These are phyloP conservation scores for Microcebus jonahi DNA, from an alignment of 2,113 vertebrate genomes.

Conservation along the genomic window DNA sequence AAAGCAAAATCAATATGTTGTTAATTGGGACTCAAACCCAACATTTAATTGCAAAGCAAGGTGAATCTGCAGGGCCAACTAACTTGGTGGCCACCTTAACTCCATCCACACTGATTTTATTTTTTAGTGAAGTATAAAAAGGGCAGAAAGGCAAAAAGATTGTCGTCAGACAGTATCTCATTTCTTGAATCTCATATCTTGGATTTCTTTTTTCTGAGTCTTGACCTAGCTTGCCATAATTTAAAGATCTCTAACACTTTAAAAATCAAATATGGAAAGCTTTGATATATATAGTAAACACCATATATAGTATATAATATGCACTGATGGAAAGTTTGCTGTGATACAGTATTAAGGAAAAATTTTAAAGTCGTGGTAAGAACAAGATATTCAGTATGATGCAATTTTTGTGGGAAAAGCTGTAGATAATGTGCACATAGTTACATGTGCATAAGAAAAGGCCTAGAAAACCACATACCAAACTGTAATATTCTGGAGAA, in stretches of 20 bases:
- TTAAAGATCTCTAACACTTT: not conserved
- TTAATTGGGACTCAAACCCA: constrained; percentile 29
- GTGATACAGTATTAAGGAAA: not conserved
- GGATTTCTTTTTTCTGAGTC: not conserved
- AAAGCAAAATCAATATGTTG: constrained; percentile 56
- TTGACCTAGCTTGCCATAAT: not conserved
- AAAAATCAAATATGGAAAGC: not conserved
- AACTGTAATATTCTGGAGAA: not conserved
- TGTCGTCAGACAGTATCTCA: not conserved
- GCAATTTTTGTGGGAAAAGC: not conserved
- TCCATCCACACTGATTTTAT: not conserved
- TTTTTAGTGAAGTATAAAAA: constrained; percentile 19
- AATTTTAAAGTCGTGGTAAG: not conserved
- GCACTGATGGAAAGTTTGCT: not conserved
- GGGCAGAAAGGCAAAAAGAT: not conserved
- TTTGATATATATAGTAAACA: no score
- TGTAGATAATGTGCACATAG: not conserved
- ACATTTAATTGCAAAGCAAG: not conserved
- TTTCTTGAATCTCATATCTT: not conserved
- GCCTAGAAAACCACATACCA: not conserved
- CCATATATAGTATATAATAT: not conserved
- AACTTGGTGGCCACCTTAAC: not conserved
- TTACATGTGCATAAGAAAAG: not conserved
- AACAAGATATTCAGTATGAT: not conserved
- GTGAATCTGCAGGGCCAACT: not conserved